Evolutionary conservation across 1,140 invertebrate genomes (phyloP).

Genomic region (Hermetia illucens): DNA sequence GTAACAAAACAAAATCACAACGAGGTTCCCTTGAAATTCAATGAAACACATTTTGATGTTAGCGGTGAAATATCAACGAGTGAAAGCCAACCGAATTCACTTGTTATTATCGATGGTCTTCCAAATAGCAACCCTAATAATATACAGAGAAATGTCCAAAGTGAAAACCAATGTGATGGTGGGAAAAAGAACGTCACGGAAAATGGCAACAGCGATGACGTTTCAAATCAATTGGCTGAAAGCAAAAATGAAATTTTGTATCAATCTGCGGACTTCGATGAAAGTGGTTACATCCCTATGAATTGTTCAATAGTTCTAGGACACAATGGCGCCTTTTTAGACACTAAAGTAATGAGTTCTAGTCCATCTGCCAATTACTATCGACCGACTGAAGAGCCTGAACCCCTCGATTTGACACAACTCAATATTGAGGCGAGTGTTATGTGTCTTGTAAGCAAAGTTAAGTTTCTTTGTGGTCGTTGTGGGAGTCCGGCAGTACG

Average conservation of each 20-base stretch:
- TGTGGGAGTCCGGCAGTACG: constrained; percentile 56
- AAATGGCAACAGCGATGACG: neutral
- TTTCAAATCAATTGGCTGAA: constrained; percentile 1
- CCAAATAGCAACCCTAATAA: constrained; percentile 5
- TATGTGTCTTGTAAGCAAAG: constrained; percentile 70
- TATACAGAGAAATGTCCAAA: constrained; percentile 14
- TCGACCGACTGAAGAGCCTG: constrained; percentile 67
- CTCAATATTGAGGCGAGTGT: constrained; percentile 81
- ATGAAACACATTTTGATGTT: constrained; percentile 8
- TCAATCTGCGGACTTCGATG: constrained; percentile 5
- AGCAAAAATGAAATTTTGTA: constrained; percentile 6
- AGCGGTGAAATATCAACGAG: constrained; percentile 4
- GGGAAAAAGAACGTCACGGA: constrained; percentile 18
- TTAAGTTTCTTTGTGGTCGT: constrained; percentile 57
- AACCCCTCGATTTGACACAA: constrained; percentile 78
- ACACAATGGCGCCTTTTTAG: constrained; percentile 38
- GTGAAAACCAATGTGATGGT: constrained; percentile 8
- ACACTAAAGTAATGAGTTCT: constrained; percentile 57
- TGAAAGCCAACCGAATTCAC: neutral
- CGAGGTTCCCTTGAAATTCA: constrained; percentile 2
- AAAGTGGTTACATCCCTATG: constrained; percentile 2
- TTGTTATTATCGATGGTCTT: no score
- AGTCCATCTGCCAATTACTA: constrained; percentile 70
- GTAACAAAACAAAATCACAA: no score
- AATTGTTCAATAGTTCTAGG: constrained; percentile 8